Base-by-base conservation (phyloP, 1,140 invertebrate genomes). In the Triops longicaudatus region DNA sequence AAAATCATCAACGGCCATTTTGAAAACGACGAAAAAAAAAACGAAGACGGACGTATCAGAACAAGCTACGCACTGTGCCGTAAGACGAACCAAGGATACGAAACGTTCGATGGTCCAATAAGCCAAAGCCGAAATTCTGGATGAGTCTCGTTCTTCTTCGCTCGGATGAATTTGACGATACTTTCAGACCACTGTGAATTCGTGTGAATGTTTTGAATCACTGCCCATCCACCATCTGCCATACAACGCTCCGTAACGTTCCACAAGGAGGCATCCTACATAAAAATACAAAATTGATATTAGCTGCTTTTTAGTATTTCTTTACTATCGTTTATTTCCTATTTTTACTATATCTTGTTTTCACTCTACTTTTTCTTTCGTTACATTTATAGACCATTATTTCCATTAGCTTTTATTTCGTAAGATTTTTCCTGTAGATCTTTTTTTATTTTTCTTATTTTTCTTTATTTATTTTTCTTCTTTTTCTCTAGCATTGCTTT, bases 81-180 rank as follows among this genome's bases (percentile, higher is more conserved):
- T 26, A 75, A 44, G 9, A 63, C 42, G 42, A 75, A 50, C 5
- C 41, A 63, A 50, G 42, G 28, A 75, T 75, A 75, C 9, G 63
- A 41, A 37, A 72, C 42, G 11, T 72, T 22, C 7, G 72, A 71
- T 14, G 72, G 26, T 26, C 76, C 42, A 42, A 77, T 44, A 17
- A 77, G 14, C 72, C 72, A 77, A 3, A 77, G 71, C 6, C 76
- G 71, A 37, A 77, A 77, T 77, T 77, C 76, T 10, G 28, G 28
- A 43, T 72, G 63, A n/a, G 73, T 44, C 9, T 73, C 76, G 27
- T 77, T 73, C 37, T 73, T 17, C 27, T 77, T 73, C n/a, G 14
- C 1, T 22, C 72, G 26, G 31, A 77, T 12, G 22, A 27, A 31
- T 43, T 77, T 73, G 27, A 77, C 28, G 12, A 73, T 73, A 10